A percentile compares a stretch with the other conserved stretches of the same genome.
These are phyloP conservation scores for Apis cerana DNA, from an alignment of 1,140 invertebrate species.

Conservation along the genomic window DNA sequence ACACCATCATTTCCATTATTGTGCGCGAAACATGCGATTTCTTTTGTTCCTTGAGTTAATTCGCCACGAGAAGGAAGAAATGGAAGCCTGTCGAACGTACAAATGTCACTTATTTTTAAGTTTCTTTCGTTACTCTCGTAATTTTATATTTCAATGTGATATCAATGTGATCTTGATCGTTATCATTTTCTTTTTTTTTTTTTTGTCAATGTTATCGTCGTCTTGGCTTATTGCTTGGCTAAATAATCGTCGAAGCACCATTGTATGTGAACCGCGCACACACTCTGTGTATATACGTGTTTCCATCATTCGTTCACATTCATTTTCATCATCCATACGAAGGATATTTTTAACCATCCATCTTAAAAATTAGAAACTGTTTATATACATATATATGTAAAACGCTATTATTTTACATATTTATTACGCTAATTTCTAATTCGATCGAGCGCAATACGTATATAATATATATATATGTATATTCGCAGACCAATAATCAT, in stretches of 20 bases:
- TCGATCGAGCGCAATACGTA: background rate
- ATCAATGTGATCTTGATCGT: slow-evolving; percentile 34
- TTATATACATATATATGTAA: background rate
- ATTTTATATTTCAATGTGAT: slow-evolving; percentile 2
- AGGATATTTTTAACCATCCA: background rate
- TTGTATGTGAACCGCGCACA: slow-evolving; percentile 47
- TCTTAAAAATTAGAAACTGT: background rate
- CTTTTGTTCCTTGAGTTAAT: background rate
- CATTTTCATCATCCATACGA: background rate
- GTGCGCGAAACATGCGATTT: background rate
- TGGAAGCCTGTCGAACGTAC: no score
- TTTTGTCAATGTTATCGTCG: slow-evolving; percentile 69
- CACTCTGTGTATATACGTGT: slow-evolving; percentile 36
- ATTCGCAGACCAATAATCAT: background rate
- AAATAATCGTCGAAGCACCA: slow-evolving; percentile 66
- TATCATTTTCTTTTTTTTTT: slow-evolving; percentile 18
- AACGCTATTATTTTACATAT: background rate
- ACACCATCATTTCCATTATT: no score
- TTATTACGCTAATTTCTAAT: background rate
- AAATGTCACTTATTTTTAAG: background rate
- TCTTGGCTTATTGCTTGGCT: slow-evolving; percentile 74
- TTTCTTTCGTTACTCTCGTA: slow-evolving; percentile 16
- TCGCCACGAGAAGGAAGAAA: no score
- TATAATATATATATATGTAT: background rate
- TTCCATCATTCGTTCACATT: background rate